Percentiles rank a stretch among this genome's conserved stretches.
Evolutionary conservation across 53 echinoderm and acorn worm species (phyloP).

Genomic region (Echinarachnius parma): DNA sequence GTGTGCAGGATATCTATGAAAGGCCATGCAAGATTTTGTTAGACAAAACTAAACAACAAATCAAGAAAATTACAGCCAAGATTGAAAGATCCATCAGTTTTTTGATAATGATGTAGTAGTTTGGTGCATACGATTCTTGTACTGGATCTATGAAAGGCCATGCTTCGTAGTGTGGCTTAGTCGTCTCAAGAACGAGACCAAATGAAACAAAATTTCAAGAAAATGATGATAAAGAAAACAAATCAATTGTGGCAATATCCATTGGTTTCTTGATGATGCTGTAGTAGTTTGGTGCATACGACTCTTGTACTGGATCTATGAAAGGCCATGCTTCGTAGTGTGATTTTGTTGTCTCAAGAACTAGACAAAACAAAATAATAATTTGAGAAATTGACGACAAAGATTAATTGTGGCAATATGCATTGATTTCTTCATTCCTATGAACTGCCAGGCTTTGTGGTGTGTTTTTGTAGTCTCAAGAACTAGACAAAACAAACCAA

Average conservation of each 20-base stretch:
- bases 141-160: constrained; percentile 97
- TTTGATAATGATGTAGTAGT: constrained; percentile 84
- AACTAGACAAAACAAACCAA: too few species aligned
- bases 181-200: constrained; percentile 78
- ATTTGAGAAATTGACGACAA: too few species aligned
- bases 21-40: too few species aligned
- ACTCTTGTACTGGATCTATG: constrained; percentile 84
- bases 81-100: constrained; percentile 95
- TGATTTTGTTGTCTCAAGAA: constrained; percentile 67
- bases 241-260: constrained; percentile 76
- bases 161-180: constrained; percentile 72
- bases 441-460: too few species aligned
- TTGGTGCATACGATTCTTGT: constrained; percentile 87
- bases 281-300: constrained; percentile 86
- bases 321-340: constrained; percentile 96
- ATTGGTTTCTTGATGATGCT: constrained; percentile 88
- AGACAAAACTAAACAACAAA: too few species aligned
- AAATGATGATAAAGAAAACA: too few species aligned
- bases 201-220: too few species aligned
- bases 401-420: too few species aligned
- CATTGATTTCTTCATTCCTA: too few species aligned
- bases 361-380: constrained; percentile 29
- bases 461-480: too few species aligned
- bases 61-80: too few species aligned
- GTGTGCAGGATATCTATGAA: too few species aligned